phyloP scores from a whole-genome alignment of 2,888 invertebrate genomes.

The Eupsilia transversa region DNA sequence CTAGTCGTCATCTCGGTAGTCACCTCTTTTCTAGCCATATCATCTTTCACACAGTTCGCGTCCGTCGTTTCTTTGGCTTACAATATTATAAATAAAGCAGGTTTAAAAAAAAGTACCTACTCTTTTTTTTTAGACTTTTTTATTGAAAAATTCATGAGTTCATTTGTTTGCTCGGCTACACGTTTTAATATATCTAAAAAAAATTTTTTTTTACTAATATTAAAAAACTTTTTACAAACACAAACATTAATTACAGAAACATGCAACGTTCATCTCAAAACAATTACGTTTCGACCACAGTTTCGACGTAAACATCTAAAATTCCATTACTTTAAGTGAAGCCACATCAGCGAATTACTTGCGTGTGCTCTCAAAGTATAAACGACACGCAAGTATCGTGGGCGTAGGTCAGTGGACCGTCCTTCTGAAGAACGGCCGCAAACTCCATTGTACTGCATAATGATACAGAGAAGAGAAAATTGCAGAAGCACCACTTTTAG shows the following conservation, averaged over 20 bases:
- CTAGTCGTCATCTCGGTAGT: no score
- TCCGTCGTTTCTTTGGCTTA: no score
- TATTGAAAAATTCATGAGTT: not conserved
- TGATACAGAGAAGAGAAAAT: not conserved
- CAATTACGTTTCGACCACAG: not conserved
- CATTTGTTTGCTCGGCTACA: not conserved
- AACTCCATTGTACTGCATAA: constrained; percentile 20
- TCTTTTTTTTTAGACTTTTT: no score
- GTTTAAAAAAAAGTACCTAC: no score
- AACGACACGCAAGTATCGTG: constrained; percentile 21
- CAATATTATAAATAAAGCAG: no score
- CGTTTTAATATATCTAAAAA: no score
- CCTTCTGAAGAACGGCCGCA: constrained; percentile 19
- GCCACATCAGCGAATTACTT: constrained; percentile 10
- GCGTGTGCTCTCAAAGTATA: not conserved
- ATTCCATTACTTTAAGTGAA: constrained; percentile 16
- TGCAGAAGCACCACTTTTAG: constrained; percentile 11
- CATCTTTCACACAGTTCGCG: no score
- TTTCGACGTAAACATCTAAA: not conserved
- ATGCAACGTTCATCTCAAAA: constrained; percentile 10
- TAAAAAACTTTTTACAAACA: not conserved
- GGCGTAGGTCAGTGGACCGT: not conserved
- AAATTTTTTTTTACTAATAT: no score
- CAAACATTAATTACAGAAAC: not conserved
- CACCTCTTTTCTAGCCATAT: no score